Evolutionary conservation across 2,888 invertebrate genomes (phyloP).

Genomic region (Thumatha senex): DNA sequence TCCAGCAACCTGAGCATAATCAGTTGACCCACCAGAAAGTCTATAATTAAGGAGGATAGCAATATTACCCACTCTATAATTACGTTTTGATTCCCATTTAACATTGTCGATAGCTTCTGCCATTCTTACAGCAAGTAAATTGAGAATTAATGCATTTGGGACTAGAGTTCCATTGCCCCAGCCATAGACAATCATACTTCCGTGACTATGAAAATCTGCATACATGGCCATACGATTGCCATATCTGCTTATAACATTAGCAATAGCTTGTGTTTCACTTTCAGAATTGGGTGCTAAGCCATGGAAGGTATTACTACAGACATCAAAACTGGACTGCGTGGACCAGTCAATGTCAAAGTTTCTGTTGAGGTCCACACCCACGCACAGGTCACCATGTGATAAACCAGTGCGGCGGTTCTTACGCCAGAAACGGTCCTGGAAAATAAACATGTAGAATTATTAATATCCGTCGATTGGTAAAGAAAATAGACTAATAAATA

Average conservation of each 20-base stretch:
- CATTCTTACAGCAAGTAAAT: constrained; percentile 63
- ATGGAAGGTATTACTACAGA: constrained; percentile 85
- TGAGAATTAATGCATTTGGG: constrained; percentile 69
- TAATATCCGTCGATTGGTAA: too few relatives aligned
- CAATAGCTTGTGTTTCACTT: constrained; percentile 83
- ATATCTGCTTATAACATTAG: constrained; percentile 79
- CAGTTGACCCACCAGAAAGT: constrained; percentile 84
- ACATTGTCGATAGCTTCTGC: constrained; percentile 71
- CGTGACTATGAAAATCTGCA: constrained; percentile 90
- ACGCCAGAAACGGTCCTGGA: constrained; percentile 85
- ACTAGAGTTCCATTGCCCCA: constrained; percentile 69
- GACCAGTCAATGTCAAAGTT: constrained; percentile 90
- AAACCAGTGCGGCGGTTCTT: constrained; percentile 82
- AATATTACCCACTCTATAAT: constrained; percentile 78
- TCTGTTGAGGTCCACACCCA: constrained; percentile 89
- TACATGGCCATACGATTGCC: constrained; percentile 83
- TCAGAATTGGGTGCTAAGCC: constrained; percentile 86
- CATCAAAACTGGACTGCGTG: constrained; percentile 66
- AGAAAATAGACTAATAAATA: too few relatives aligned
- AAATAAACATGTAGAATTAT: constrained; percentile 9
- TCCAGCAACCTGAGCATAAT: constrained; percentile 80
- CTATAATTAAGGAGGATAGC: constrained; percentile 30
- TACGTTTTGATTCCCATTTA: constrained; percentile 63
- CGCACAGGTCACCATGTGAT: constrained; percentile 63
- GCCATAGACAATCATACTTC: constrained; percentile 81